Base-by-base conservation (phyloP, 92 coral and sea anemone species). In the Nematostella vectensis region DNA sequence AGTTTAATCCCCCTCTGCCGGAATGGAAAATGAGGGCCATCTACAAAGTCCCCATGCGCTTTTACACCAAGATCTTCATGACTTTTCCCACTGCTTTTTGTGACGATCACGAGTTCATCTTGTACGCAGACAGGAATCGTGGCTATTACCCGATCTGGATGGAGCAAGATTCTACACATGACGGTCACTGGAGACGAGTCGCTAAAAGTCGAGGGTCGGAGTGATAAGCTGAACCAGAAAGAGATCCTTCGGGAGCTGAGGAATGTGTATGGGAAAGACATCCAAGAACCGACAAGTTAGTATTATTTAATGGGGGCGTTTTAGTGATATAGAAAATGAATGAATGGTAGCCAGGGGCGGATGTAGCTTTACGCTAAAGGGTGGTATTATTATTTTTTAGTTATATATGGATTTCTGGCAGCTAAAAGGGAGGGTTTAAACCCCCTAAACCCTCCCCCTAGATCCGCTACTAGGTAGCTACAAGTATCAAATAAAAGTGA, bases 11-110 rank as follows among this genome's bases (percentile, higher is more conserved):
- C 9, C 50, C 47, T 9, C 78, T 87, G 11, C 96, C 89, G 4
- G 36, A 36, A 16, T 82, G 89, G 89, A 82, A 82, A 43, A 20
- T 61, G 54, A 73, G 78, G 47, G 76, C 89, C 65, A 77, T 87
- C 20, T 59, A 47, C 40, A 61, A 50, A 63, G 28, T 76, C 51
- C 83, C 71, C 4, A 17, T 81, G 66, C 54, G 65, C 0, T 31
- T 50, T 24, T 81, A 75, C 40, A 75, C 88, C 3, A 81, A 70
- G 55, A 66, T 81, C 9, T 81, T 75, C 37, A 47, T 81, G 13
- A 75, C 75, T 55, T 81, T 81, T 56, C 88, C 83, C 1, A 28
- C 50, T n/a, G 76, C 70, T 65, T 81, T 81, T 55, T 81, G 88
- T 83, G 88, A 81, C 55, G 52, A 63, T 54, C 49, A 63, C 30